phyloP scores from a whole-genome alignment of 2,888 invertebrate genomes.

The Nebria brevicollis region DNA sequence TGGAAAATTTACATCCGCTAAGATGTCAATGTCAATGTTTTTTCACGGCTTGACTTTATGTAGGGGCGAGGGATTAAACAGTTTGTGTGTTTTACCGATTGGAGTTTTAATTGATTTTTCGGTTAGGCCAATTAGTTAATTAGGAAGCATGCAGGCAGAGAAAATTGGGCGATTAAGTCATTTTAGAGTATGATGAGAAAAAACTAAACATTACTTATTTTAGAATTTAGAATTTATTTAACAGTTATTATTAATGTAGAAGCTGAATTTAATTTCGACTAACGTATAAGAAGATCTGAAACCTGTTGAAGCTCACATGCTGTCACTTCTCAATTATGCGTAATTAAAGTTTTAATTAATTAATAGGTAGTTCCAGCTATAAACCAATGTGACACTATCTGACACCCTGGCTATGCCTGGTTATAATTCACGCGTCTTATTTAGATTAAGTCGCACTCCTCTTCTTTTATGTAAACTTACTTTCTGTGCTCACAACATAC shows the following conservation, averaged over 20 bases:
- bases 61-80: slow-evolving; percentile 25
- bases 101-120: slow-evolving; percentile 37
- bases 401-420: slow-evolving; percentile 28
- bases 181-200: neutral
- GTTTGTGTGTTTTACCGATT: neutral
- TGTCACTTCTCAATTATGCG: slow-evolving; percentile 45
- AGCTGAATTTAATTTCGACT: neutral
- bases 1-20: slow-evolving; percentile 43
- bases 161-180: slow-evolving; percentile 3
- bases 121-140: slow-evolving; percentile 39
- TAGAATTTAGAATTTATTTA: too few relatives aligned
- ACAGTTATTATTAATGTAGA: neutral
- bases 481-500: neutral
- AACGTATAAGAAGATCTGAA: too few relatives aligned
- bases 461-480: slow-evolving; percentile 8
- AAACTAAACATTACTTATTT: neutral
- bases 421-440: slow-evolving; percentile 22
- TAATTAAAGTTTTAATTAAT: slow-evolving; percentile 60
- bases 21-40: slow-evolving; percentile 38
- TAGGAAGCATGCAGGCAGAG: slow-evolving; percentile 19
- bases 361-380: slow-evolving; percentile 56
- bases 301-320: slow-evolving; percentile 15
- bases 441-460: slow-evolving; percentile 20
- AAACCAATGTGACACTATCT: slow-evolving; percentile 59
- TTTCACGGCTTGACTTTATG: neutral